phyloP scores from a whole-genome alignment of 2,113 vertebrate species.

The Microtus oregoni region DNA sequence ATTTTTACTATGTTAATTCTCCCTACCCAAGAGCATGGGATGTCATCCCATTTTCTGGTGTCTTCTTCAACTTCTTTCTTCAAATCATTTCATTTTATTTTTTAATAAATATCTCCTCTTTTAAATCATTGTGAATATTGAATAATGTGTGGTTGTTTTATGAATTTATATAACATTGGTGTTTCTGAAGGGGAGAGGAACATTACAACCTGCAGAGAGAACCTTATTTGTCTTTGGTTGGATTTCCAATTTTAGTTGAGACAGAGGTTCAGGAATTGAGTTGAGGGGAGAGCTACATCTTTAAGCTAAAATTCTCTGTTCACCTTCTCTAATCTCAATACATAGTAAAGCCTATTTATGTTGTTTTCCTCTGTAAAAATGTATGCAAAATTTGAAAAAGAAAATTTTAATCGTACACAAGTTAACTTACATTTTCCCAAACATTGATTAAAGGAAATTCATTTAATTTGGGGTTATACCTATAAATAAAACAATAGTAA shows the following conservation, averaged over 20 bases:
- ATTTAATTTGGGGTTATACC: not conserved
- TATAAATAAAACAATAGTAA: not conserved
- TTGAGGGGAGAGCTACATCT: not conserved
- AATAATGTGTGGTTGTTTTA: too few relatives aligned
- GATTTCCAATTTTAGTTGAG: not conserved
- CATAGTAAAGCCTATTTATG: not conserved
- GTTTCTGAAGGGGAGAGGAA: not conserved
- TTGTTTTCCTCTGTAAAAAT: not conserved
- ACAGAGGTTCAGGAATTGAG: not conserved
- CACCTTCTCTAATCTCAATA: not conserved
- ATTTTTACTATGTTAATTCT: too few relatives aligned
- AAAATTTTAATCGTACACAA: not conserved
- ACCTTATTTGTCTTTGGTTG: not conserved
- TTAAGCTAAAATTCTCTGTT: not conserved
- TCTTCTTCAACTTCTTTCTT: too few relatives aligned
- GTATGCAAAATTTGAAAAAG: not conserved
- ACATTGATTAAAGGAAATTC: not conserved
- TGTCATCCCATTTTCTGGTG: too few relatives aligned
- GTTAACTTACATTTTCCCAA: not conserved
- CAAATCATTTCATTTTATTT: too few relatives aligned
- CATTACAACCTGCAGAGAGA: not conserved
- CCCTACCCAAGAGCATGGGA: too few relatives aligned
- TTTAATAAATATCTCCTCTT: too few relatives aligned
- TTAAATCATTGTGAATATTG: too few relatives aligned
- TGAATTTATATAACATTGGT: too few relatives aligned